Base-by-base conservation (phyloP, 2,113 vertebrate species). In the Lophochroa leadbeateri region DNA sequence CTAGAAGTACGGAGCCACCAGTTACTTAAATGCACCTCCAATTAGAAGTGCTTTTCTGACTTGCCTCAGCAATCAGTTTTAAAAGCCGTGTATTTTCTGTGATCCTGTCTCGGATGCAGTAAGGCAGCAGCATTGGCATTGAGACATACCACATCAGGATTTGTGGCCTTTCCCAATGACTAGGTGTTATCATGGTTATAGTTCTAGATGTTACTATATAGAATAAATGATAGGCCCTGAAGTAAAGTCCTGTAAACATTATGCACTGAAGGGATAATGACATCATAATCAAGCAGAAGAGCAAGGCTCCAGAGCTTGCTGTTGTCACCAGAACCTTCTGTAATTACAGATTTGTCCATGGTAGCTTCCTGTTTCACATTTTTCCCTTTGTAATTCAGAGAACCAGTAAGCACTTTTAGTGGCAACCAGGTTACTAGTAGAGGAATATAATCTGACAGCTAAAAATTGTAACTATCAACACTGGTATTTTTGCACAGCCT, bases 161-260 rank as follows among this genome's bases (percentile, higher is more conserved):
- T 98, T 98, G 96, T 96, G 97, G 97, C 69, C 80, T 93, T 76
- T 84, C 85, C 52, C 89, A 97, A 97, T 96, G 94, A 97, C 95
- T 91, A 80, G 93, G 74, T 97, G 97, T 53, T 90, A 70, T 39
- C 79, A 43, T 88, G 94, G 95, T 93, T 95, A 86, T 97, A 94
- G 95, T 96, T 97, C 71, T 96, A 86, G 92, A 98, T 97, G 97
- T 97, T 98, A 97, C 96, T 97, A 97, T 98, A 97, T 96, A 97
- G 96, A 97, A 96, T 92, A 98, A 98, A 98, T 98, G 63, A 97
- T 58, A 97, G 97, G 60, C 50, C 61, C 75, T 89, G 92, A 96
- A 96, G 93, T 97, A 92, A 97, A 96, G 75, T 92, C 82, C 94
- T 97, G 17, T 93, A 96, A 97, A 90, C 83, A 82, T 17, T 90